Conservation (phyloP, 2,113 vertebrate genomes). For the Pleuronectes platessa region DNA sequence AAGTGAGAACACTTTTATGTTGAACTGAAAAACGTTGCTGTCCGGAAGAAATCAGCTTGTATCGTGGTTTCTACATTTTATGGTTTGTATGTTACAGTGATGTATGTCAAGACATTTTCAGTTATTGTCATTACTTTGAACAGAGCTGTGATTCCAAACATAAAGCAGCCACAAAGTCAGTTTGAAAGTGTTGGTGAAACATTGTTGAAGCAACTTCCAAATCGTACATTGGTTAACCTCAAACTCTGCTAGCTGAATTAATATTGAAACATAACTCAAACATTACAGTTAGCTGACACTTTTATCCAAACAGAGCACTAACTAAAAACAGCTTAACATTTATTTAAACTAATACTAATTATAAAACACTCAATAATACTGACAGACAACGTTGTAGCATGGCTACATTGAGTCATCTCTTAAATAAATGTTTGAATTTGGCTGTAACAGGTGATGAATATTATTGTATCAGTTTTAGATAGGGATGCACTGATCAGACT, state of each 20-base stretch:
- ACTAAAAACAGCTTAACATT: no score
- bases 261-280: background rate
- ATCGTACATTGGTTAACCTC: slow-evolving; percentile 15
- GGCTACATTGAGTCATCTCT: no score
- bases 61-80: background rate
- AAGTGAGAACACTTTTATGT: slow-evolving; percentile 16
- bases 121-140: background rate
- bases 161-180: background rate
- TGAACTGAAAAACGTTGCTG: background rate
- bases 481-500: no score
- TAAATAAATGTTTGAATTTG: no score
- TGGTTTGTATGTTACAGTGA: no score
- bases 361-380: no score
- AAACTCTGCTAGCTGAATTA: background rate
- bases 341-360: no score
- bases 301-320: no score
- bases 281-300: no score
- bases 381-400: no score
- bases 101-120: background rate
- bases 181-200: slow-evolving; percentile 15
- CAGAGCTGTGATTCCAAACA: background rate
- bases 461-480: no score
- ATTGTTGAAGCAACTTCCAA: slow-evolving; percentile 6
- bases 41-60: background rate
- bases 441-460: no score